Evolutionary conservation across 1,140 invertebrate genomes (phyloP), one percentile per base, ranked within the genome.

Genomic region (Aphaenogaster ashmeadi): DNA sequence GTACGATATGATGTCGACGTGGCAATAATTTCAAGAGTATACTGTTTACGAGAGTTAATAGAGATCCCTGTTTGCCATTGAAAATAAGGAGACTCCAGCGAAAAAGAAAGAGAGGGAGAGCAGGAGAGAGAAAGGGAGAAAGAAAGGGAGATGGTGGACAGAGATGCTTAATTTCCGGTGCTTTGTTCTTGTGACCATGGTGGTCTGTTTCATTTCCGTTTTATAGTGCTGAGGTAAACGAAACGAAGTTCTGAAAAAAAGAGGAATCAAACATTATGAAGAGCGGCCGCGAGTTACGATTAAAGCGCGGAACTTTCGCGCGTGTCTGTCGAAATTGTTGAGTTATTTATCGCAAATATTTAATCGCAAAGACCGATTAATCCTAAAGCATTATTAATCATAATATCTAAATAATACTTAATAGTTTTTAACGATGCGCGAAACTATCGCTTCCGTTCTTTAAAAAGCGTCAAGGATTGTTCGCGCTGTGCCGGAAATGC

Each of bases 191-290:
- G 79, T 54, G 54, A 62, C 44, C 54, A 62, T 71, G 66, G n/a
- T 41, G 38, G 74, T 79, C 44, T 47, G 80, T 90, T 90, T 90
- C 78, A 90, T 90, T 90, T 90, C 88, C 89, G 89, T 75, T 87
- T 44, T n/a, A 72, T 78, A 60, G 64, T 36, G n/a, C 36, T 15
- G 36, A 64, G 21, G 33, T 71, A 38, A 71, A 58, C 52, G 62
- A 81, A 69, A 58, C 27, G 54, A n/a, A 81, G 18, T 3, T 27
- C 2, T 33, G 21, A 64, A 78, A 87, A 41, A 58, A 50, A 41
- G 27, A 75, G 66, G 38, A 74, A 89, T 87, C 78, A 75, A 75
- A 67, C 11, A 66, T 79, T 56, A 67, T 72, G 50, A 74, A 56
- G 18, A 74, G 77, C 21, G 27, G 27, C 50, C 1, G 50, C 21